A percentile compares a stretch with the other conserved stretches of the same genome.
Conservation (phyloP, 53 echinoderm and acorn worm genomes). For the Zoroaster sp. region DNA sequence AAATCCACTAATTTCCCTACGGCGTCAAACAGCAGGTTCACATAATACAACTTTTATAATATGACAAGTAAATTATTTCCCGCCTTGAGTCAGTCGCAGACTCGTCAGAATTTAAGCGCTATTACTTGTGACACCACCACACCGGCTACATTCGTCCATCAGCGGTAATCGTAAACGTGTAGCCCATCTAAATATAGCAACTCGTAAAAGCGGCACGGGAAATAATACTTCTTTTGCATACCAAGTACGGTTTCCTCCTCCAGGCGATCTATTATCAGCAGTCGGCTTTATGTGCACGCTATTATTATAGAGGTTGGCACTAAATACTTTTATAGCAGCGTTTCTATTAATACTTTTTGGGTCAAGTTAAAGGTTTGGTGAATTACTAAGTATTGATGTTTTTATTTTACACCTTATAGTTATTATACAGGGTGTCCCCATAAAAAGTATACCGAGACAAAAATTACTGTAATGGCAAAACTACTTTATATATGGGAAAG, state of each 20-base stretch:
- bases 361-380: background rate
- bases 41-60: no score
- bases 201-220: background rate
- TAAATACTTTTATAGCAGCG: background rate
- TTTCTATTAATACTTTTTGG: background rate
- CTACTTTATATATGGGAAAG: no score
- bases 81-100: background rate
- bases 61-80: background rate
- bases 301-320: background rate
- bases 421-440: no score
- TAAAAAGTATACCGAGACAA: no score
- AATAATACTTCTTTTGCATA: background rate
- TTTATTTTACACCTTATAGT: no score
- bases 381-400: no score
- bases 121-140: background rate
- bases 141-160: background rate
- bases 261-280: background rate
- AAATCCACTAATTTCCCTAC: no score
- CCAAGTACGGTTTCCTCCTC: background rate
- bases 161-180: background rate
- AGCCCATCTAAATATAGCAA: background rate
- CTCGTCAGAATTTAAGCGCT: background rate
- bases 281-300: background rate
- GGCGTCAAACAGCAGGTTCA: no score
- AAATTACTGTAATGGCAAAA: no score